Conservation (phyloP, 1,140 invertebrate species). For the Mercenaria mercenaria region DNA sequence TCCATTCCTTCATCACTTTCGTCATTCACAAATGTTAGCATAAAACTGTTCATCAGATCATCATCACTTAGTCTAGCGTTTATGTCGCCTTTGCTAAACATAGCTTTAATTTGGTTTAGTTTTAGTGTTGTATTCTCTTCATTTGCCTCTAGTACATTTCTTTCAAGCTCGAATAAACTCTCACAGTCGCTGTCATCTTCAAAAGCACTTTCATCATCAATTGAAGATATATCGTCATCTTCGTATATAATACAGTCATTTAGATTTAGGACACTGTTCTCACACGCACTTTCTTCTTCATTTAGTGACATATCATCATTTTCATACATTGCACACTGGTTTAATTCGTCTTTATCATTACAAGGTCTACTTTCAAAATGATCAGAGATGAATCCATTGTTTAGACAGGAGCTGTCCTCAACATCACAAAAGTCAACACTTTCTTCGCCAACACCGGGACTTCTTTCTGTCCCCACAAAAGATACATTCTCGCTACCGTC, state of each 20-base stretch:
- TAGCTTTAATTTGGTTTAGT: background rate
- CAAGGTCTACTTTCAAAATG: no score
- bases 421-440: no score
- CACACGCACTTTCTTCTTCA: background rate
- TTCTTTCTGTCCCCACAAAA: no score
- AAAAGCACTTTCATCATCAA: conserved; percentile 23
- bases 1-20: background rate
- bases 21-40: background rate
- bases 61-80: background rate
- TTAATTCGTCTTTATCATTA: no score
- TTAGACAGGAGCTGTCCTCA: no score
- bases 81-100: background rate
- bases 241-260: conserved; percentile 5
- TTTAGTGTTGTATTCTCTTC: background rate
- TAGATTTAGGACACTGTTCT: background rate
- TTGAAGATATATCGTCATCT: background rate
- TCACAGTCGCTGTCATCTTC: conserved; percentile 6
- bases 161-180: conserved; percentile 1
- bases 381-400: no score
- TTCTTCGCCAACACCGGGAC: no score
- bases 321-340: no score
- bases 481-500: no score
- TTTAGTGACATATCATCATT: no score
- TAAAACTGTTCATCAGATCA: background rate
- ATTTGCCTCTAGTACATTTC: background rate